Conservation (phyloP, 2,113 vertebrate genomes). For the Passerina amoena region DNA sequence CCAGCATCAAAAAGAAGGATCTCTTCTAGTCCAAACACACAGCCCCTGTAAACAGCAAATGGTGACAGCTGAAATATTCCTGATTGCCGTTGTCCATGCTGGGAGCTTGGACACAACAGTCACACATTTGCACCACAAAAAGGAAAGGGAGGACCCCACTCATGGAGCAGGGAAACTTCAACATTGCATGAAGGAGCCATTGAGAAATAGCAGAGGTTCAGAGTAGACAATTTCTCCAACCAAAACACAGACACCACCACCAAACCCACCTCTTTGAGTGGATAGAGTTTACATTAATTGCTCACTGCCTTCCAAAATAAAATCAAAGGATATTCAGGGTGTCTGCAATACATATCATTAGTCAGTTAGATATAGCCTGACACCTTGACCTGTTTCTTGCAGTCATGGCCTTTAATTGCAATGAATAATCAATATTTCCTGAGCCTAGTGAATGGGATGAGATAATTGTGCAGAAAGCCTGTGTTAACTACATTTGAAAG, state of each 20-base stretch:
- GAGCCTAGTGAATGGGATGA: not conserved
- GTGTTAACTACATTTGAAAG: not conserved
- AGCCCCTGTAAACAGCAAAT: not conserved
- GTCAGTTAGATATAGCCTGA: not conserved
- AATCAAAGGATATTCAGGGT: not conserved
- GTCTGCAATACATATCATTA: not conserved
- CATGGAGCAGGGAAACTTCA: rapidly evolving
- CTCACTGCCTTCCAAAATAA: not conserved
- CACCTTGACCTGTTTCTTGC: not conserved
- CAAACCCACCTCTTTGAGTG: not conserved
- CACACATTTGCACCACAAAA: not conserved
- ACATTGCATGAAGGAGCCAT: rapidly evolving
- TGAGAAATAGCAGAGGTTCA: not conserved
- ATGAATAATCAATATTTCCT: not conserved
- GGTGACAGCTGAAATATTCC: not conserved
- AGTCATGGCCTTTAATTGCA: not conserved
- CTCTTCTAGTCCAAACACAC: not conserved
- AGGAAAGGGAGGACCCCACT: not conserved
- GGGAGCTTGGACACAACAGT: not conserved
- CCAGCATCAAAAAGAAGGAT: not conserved
- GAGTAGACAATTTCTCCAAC: not conserved
- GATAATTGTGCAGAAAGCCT: not conserved
- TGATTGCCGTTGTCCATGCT: not conserved
- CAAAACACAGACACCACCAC: not conserved
- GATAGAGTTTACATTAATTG: not conserved